phyloP scores from a whole-genome alignment of 2,113 vertebrate genomes.

The Colinus virginianus region DNA sequence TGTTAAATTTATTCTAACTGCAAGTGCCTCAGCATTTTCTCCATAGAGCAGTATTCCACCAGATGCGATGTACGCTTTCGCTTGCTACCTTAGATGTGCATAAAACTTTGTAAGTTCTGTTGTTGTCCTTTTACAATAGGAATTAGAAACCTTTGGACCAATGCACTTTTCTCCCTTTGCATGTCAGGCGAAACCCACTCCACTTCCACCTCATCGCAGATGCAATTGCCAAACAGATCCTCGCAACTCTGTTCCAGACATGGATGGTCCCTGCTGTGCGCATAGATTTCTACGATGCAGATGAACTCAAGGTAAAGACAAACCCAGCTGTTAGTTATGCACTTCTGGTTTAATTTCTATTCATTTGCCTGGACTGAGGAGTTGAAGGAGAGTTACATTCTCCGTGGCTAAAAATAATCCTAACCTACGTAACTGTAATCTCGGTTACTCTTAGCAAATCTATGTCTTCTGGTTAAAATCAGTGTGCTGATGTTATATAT shows the following conservation, averaged over 20 bases:
- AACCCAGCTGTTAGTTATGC: not conserved
- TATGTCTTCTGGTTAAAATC: not conserved
- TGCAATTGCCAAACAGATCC: conserved; percentile 94
- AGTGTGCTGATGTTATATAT: not conserved
- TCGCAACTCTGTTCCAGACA: conserved; percentile 93
- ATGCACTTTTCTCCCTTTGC: not conserved
- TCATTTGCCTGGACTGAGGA: not conserved
- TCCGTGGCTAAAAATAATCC: not conserved
- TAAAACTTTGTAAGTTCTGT: not conserved
- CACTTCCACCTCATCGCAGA: conserved; percentile 98
- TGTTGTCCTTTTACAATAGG: not conserved
- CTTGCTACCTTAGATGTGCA: not conserved
- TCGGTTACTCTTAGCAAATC: not conserved
- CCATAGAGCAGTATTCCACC: not conserved
- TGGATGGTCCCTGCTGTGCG: conserved; percentile 99
- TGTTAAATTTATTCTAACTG: not conserved
- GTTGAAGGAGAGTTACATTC: not conserved
- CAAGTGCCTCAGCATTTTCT: not conserved
- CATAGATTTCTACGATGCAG: conserved; percentile 96
- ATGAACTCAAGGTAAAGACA: conserved; percentile 92
- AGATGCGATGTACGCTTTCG: accelerated
- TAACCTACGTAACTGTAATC: not conserved
- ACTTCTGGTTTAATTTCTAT: not conserved
- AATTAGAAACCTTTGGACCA: not conserved
- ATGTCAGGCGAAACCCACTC: conserved; percentile 91